Conservation (phyloP, 2,797 vertebrate species). For the Brachyrhaphis roseni region DNA sequence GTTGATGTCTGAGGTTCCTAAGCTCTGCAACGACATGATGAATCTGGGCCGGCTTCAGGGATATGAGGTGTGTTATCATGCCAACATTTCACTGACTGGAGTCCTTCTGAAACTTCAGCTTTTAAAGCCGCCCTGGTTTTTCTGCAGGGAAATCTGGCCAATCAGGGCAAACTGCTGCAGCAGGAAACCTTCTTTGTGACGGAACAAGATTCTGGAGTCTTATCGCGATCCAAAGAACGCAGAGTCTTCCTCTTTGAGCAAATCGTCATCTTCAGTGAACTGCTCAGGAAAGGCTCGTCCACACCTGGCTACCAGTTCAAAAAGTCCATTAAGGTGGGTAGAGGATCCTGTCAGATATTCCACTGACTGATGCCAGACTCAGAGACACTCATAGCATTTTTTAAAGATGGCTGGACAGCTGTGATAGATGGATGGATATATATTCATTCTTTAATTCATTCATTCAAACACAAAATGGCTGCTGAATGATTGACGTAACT, state of each 20-base stretch:
- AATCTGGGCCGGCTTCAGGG: slow-evolving; percentile 96
- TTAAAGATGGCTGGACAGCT: not conserved
- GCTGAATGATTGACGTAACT: not conserved
- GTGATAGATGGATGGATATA: not conserved
- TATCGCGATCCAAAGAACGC: slow-evolving; percentile 94
- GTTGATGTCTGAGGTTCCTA: slow-evolving; percentile 98
- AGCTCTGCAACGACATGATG: slow-evolving; percentile 99
- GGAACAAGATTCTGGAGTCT: slow-evolving; percentile 90
- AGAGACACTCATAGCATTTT: not conserved
- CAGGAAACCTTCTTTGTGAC: slow-evolving; percentile 98
- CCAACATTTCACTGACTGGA: not conserved
- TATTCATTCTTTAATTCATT: too few species aligned
- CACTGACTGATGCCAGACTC: not conserved
- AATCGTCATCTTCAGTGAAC: slow-evolving; percentile 98
- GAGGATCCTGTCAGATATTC: not conserved
- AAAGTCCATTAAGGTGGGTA: slow-evolving; percentile 92
- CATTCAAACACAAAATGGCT: not conserved
- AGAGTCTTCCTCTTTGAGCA: slow-evolving; percentile 98
- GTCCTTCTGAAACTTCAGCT: not conserved
- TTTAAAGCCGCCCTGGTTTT: not conserved
- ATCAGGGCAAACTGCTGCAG: slow-evolving; percentile 96
- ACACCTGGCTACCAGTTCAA: slow-evolving; percentile 97
- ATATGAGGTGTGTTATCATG: slow-evolving; percentile 86
- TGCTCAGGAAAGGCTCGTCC: slow-evolving; percentile 94
- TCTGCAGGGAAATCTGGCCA: slow-evolving; percentile 92